These are phyloP conservation scores for Campoplex capitator DNA, from an alignment of 2,888 invertebrate genomes.

Conservation along the genomic window DNA sequence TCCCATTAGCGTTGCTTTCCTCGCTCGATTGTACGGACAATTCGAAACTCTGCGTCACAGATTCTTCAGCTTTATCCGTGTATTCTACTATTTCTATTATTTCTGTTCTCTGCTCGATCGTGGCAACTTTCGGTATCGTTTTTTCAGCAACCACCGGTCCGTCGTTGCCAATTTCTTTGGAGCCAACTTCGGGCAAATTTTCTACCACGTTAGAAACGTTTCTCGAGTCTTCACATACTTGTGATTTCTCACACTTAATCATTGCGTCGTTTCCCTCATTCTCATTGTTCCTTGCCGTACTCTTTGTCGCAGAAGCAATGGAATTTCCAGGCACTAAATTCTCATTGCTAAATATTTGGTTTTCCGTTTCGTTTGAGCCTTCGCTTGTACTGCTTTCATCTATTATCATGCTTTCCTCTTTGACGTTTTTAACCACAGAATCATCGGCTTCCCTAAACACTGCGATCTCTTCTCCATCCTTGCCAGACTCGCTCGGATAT, in stretches of 20 bases:
- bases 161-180: conserved; percentile 7
- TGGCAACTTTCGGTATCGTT: conserved; percentile 26
- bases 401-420: background rate
- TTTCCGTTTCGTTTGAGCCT: background rate
- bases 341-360: background rate
- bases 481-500: conserved; percentile 4
- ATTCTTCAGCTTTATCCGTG: conserved; percentile 3
- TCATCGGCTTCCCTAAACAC: background rate
- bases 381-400: background rate
- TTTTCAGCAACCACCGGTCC: background rate
- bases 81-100: conserved; percentile 67
- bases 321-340: background rate
- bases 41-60: conserved; percentile 1
- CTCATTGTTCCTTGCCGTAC: background rate
- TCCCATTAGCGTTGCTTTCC: background rate
- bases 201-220: background rate
- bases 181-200: background rate
- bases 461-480: background rate
- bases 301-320: background rate
- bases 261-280: background rate
- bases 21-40: conserved; percentile 12
- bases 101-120: conserved; percentile 58
- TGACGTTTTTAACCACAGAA: background rate
- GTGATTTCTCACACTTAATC: background rate
- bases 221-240: background rate